Base-by-base conservation (phyloP, 2,113 vertebrate species). In the Colinus virginianus region DNA sequence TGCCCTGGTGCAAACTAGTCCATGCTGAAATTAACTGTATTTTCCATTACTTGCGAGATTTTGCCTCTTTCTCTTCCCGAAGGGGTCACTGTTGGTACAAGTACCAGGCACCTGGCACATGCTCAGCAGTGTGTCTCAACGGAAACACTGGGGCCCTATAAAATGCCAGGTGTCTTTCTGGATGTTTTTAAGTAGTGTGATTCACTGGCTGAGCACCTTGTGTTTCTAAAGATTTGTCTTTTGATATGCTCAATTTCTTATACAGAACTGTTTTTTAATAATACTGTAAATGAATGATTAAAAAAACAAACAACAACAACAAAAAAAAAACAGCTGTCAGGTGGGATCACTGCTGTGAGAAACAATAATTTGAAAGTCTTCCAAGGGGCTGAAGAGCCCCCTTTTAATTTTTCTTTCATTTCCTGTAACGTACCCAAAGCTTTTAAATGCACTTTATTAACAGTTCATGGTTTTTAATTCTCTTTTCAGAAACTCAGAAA, bases 401-500 rank as follows among this genome's bases (percentile, higher is more conserved):
- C 2, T 46, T 82, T 88, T 67, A 5, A 3, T 79, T 89, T 90
- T 70, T 61, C 6, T 36, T 93, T 93, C 68, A 46, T 86, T 71
- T 42, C 36, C 13, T 49, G 36, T 67, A 62, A 28, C n/a, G 19
- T 76, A 79, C 42, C 46, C 36, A 46, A 56, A 76, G 48, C 56
- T 89, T 86, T 79, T 83, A 78, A 89, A 66, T 20, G 2, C 62
- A 51, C 25, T 46, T 34, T 90, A 78, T 90, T 49, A 90, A 20
- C 25, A 68, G 23, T 83, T 93, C 23, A 8, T 38, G 30, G 3
- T 20, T 70, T 78, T 69, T 21, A 74, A 32, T 63, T 40, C 1
- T 42, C 68, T 87, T 75, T 77, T 49, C 28, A 59, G 56, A 75
- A 84, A 69, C 38, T 76, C 23, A 71, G 46, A 46, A 38, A 90